phyloP scores from a whole-genome alignment of 2,797 vertebrate species.

The Kryptolebias ocellatus region DNA sequence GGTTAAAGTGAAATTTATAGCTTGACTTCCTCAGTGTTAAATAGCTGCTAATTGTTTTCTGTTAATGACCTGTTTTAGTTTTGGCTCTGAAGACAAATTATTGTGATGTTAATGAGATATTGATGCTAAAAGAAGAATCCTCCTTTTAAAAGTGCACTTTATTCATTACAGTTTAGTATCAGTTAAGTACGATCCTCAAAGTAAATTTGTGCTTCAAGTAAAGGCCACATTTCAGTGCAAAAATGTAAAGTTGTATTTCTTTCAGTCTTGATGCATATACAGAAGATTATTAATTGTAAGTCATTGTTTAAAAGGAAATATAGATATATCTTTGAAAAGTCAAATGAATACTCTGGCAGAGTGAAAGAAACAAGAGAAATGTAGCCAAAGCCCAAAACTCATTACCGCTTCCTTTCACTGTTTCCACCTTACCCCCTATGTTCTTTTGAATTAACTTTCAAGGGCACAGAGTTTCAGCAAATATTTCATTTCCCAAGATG shows the following conservation, averaged over 20 bases:
- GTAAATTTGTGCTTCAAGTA: neutral
- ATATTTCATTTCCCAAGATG: conserved; percentile 79
- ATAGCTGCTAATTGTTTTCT: too few species aligned
- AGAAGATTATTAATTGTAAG: conserved; percentile 1
- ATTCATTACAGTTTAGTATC: neutral
- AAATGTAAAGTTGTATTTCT: neutral
- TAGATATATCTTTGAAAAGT: conserved; percentile 22
- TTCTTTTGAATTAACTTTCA: conserved; percentile 78
- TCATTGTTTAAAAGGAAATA: conserved; percentile 19
- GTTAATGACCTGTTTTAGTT: neutral
- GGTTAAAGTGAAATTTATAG: neutral
- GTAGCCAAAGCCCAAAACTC: conserved; percentile 59
- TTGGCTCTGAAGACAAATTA: neutral
- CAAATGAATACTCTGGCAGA: conserved; percentile 36
- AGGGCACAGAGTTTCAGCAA: conserved; percentile 75
- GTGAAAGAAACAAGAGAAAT: conserved; percentile 33
- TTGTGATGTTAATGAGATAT: neutral
- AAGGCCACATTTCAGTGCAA: neutral
- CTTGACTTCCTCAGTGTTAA: neutral
- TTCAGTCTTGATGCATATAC: neutral
- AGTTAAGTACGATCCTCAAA: neutral
- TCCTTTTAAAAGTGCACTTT: neutral
- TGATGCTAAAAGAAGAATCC: too few species aligned
- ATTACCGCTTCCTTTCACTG: conserved; percentile 52
- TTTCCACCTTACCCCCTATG: conserved; percentile 57